Evolutionary conservation across 2,797 vertebrate species (phyloP), one percentile per base, ranked within the genome.

Genomic region (Protosalanx chinensis): DNA sequence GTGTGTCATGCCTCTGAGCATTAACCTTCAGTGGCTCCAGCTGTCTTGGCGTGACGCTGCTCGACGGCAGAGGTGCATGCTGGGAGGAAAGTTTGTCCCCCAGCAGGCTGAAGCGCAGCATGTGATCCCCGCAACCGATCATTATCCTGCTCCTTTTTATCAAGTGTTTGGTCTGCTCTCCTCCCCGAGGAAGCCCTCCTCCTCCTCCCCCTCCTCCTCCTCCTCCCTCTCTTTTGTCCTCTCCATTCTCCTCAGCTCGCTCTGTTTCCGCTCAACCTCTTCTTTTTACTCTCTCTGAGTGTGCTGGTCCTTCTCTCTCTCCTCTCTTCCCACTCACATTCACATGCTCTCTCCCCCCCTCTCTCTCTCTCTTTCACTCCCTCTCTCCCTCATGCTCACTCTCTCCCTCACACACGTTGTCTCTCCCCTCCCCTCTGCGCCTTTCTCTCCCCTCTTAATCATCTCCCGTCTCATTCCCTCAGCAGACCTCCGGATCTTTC

Each of bases 101-200:
- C 30, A 4, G 60, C 20, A 3, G 23, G 10, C 15, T 20, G 35
- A 18, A 16, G 5, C 57, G 32, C 62, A 66, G 70, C 70, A 30
- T 46, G 74, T 41, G 64, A 68, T 16, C 12, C 6, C 27, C 57
- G 33, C 41, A 4, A 51, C 49, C 37, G 6, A 63, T 67, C 49
- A 30, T 68, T 64, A 72, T 59, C 74, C 49, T 10, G 51, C 59
- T 33, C 64, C 64, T 58, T 57, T 57, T 65, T 67, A 63, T 71
- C 62, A 27, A 29, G 33, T 32, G 62, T 65, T 18, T 66, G 18
- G 51, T 8, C 41, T 37, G 30, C 41, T 5, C 27, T 16, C 72
- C 30, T 27, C 72, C 64, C 8, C 65, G 6, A 59, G 29, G 32
- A 8, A 57, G 18, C 35, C 71, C 37, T 32, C 27, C n/a, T 15